Evolutionary conservation across 2,888 invertebrate genomes (phyloP).

Genomic region (Osmoderma eremita): DNA sequence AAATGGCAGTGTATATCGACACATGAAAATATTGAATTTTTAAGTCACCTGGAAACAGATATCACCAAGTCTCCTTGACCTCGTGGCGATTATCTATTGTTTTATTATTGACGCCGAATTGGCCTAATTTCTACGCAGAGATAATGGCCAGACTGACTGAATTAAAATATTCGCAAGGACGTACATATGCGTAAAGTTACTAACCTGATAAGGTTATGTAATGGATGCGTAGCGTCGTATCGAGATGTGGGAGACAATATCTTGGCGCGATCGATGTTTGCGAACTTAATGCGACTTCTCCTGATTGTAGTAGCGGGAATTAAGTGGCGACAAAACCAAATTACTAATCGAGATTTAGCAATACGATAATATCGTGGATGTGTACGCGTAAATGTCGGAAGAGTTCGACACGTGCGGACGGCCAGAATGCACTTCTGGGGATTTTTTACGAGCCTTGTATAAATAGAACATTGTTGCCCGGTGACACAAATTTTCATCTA

Average conservation of each 20-base stretch:
- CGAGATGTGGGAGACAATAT: not conserved
- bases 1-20: too few species aligned
- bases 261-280: slow-evolving; percentile 29
- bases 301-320: not conserved
- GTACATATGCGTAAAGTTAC: slow-evolving; percentile 1
- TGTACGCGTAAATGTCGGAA: not conserved
- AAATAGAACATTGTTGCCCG: slow-evolving; percentile 25
- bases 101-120: slow-evolving; percentile 25
- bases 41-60: slow-evolving; percentile 26
- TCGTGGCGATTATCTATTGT: slow-evolving; percentile 28
- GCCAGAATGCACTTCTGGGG: slow-evolving; percentile 28
- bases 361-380: not conserved
- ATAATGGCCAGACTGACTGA: slow-evolving; percentile 3
- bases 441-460: slow-evolving; percentile 22
- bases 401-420: slow-evolving; percentile 26
- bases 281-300: slow-evolving; percentile 31
- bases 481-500: slow-evolving; percentile 31
- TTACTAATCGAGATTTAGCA: not conserved
- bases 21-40: too few species aligned
- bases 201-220: slow-evolving; percentile 27
- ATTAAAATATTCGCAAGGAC: slow-evolving; percentile 12
- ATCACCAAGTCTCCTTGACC: slow-evolving; percentile 21
- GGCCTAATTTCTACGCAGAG: slow-evolving; percentile 15
- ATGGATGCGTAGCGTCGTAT: not conserved
- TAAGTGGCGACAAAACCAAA: not conserved